Conservation (phyloP, 2,113 vertebrate species). For the Camelus dromedarius region DNA sequence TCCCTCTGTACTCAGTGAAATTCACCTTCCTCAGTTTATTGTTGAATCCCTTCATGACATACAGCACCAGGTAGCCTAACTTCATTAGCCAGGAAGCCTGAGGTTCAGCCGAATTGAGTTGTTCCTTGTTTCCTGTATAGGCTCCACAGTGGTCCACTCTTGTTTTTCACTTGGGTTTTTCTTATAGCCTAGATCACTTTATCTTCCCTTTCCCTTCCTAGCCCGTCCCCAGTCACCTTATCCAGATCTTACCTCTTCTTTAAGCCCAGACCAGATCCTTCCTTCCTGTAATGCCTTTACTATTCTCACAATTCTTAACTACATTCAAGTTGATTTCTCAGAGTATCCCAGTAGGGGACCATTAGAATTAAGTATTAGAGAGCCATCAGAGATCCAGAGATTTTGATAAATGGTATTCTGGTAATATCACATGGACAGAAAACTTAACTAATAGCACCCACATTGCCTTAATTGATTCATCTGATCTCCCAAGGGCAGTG, state of each 20-base stretch:
- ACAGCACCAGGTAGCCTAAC: not conserved
- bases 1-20: not conserved
- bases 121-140: not conserved
- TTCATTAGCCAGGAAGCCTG: not conserved
- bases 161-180: conserved; percentile 3
- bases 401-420: not conserved
- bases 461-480: not conserved
- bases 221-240: not conserved
- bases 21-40: not conserved
- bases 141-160: not conserved
- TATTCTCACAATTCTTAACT: not conserved
- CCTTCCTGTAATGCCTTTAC: not conserved
- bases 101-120: not conserved
- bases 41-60: not conserved
- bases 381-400: not conserved
- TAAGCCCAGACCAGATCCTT: not conserved
- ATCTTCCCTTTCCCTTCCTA: not conserved
- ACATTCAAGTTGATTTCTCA: not conserved
- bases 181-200: not conserved
- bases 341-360: not conserved
- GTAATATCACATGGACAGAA: not conserved
- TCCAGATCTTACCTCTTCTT: not conserved
- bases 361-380: not conserved
- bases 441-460: not conserved
- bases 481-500: not conserved